A percentile compares a stretch with the other conserved stretches of the same genome.
Conservation (phyloP, 2,113 vertebrate genomes). For the Paedocypris sp. region DNA sequence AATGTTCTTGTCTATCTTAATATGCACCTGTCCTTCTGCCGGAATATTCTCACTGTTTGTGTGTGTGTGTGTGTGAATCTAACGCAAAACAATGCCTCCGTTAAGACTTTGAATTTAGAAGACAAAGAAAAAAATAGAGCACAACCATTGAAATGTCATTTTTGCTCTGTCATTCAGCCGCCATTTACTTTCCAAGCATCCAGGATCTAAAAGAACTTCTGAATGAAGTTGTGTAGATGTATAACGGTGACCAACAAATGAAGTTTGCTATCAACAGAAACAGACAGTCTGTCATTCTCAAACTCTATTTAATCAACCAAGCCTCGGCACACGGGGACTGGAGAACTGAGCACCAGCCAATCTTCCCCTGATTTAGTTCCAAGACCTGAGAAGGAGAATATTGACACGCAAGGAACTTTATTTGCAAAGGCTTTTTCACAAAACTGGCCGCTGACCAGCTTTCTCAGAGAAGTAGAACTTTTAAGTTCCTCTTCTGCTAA, state of each 20-base stretch:
- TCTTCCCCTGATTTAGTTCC: neutral
- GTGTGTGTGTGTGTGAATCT: no score
- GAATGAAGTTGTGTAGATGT: neutral
- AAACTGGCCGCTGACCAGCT: neutral
- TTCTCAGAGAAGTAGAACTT: neutral
- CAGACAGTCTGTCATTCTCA: neutral
- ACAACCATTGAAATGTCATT: no score
- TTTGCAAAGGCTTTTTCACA: neutral
- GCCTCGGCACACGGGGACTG: neutral
- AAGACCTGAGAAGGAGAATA: neutral
- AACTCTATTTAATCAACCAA: slow-evolving; percentile 3
- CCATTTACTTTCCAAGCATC: neutral
- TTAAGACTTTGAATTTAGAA: no score
- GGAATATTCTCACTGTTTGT: neutral
- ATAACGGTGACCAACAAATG: neutral
- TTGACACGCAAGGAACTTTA: slow-evolving; percentile 7
- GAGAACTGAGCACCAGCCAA: neutral
- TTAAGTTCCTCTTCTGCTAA: neutral
- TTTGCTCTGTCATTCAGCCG: no score
- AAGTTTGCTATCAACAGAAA: neutral
- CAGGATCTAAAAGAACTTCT: neutral
- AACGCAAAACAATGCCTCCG: no score
- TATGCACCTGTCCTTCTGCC: slow-evolving; percentile 2
- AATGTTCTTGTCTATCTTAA: neutral
- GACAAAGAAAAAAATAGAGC: no score